Percentiles rank a stretch among this genome's conserved stretches.
Evolutionary conservation across 2,113 vertebrate genomes (phyloP).

Genomic region (Polyodon spathula): DNA sequence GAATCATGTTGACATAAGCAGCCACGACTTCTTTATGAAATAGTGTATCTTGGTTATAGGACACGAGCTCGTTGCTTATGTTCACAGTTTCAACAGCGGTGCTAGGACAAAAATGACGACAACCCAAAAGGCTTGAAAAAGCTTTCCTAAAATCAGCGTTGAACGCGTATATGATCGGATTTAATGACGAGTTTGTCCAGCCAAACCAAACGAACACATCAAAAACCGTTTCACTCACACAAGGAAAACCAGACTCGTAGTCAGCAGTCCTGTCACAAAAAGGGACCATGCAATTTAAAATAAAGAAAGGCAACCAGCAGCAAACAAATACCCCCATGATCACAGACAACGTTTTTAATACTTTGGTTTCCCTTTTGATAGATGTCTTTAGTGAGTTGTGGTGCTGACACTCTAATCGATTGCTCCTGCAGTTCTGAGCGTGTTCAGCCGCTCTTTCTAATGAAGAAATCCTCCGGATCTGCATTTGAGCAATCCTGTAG

Average conservation of each 20-base stretch:
- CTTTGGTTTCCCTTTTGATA: conserved; percentile 83
- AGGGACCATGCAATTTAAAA: conserved; percentile 87
- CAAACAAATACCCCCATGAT: conserved; percentile 94
- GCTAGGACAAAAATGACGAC: conserved; percentile 61
- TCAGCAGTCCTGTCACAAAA: conserved; percentile 68
- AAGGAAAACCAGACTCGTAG: conserved; percentile 58
- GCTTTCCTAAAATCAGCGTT: conserved; percentile 87
- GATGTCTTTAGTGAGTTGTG: conserved; percentile 69
- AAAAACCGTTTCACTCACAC: conserved; percentile 89
- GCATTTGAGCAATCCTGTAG: conserved; percentile 83
- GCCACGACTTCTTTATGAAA: conserved; percentile 69
- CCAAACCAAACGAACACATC: conserved; percentile 93
- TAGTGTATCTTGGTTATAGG: conserved; percentile 77
- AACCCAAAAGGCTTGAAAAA: conserved; percentile 81
- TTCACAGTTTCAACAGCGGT: conserved; percentile 76
- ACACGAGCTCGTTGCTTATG: conserved; percentile 83
- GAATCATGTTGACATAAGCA: conserved; percentile 75
- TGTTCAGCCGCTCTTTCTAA: conserved; percentile 82
- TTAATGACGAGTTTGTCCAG: conserved; percentile 92
- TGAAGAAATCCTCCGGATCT: conserved; percentile 78
- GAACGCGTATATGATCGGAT: conserved; percentile 90
- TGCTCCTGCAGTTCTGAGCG: conserved; percentile 71
- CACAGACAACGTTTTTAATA: conserved; percentile 84
- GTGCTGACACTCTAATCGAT: conserved; percentile 54
- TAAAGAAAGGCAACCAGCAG: conserved; percentile 90